These are phyloP conservation scores for Bombus soroeensis DNA, from an alignment of 1,140 invertebrate species.

Conservation along the genomic window DNA sequence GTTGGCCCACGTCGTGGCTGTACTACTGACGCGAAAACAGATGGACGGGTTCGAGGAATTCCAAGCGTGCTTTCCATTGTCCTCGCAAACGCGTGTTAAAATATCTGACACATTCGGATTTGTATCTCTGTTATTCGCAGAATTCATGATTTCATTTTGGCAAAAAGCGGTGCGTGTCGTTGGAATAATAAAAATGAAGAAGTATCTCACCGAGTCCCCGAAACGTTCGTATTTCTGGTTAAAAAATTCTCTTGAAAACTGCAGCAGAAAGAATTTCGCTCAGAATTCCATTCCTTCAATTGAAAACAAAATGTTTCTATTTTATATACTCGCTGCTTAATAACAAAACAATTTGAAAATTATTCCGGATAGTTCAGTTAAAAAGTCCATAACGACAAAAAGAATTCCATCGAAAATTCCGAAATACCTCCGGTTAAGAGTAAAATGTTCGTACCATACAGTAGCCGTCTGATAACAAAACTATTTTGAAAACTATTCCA, in stretches of 20 bases:
- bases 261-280: background rate
- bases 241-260: no score
- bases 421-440: background rate
- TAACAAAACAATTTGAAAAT: background rate
- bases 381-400: no score
- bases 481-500: background rate
- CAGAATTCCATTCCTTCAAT: background rate
- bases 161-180: no score
- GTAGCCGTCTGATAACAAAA: background rate
- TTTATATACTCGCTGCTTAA: background rate
- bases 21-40: background rate
- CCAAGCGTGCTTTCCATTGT: background rate
- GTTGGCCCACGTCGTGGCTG: background rate
- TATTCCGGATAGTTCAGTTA: background rate
- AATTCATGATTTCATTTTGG: background rate
- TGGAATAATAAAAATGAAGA: no score
- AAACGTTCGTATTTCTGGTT: no score
- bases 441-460: background rate
- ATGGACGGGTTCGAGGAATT: background rate
- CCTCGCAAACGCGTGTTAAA: background rate
- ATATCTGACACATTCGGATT: background rate
- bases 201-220: no score
- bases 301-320: background rate
- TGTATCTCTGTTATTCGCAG: background rate
- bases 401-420: background rate